phyloP scores from a whole-genome alignment of 2,888 invertebrate species.

The Sesia bembeciformis region DNA sequence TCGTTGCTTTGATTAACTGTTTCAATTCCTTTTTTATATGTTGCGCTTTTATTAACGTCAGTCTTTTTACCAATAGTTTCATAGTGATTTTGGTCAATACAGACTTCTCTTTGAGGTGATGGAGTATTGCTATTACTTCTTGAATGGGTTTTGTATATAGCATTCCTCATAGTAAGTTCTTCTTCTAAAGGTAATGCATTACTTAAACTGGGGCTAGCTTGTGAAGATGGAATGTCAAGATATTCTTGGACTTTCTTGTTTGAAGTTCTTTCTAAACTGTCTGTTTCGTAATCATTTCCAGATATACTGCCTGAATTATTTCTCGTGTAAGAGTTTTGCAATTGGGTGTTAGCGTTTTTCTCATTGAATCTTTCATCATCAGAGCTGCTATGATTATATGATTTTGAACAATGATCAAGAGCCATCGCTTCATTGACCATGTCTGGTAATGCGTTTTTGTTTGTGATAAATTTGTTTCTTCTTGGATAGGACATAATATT shows the following conservation, averaged over 20 bases:
- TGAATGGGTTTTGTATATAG: constrained; percentile 78
- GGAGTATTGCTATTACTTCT: constrained; percentile 71
- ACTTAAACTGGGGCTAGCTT: constrained; percentile 83
- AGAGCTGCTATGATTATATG: constrained; percentile 51
- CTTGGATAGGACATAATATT: constrained; percentile 25
- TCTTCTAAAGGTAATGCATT: constrained; percentile 85
- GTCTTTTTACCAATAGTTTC: constrained; percentile 48
- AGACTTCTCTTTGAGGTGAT: constrained; percentile 48
- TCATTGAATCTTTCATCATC: constrained; percentile 58
- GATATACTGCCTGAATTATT: constrained; percentile 47
- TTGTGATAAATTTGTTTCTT: constrained; percentile 30
- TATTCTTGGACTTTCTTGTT: constrained; percentile 73
- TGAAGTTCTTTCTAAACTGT: constrained; percentile 79
- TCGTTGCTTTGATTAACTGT: constrained; percentile 59
- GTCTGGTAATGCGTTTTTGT: constrained; percentile 69
- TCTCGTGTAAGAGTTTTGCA: constrained; percentile 31
- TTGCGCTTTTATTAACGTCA: constrained; percentile 1
- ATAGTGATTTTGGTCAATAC: constrained; percentile 50
- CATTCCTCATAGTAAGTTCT: constrained; percentile 85
- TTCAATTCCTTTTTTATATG: constrained; percentile 21
- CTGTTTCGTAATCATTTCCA: constrained; percentile 81
- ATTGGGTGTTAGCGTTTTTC: constrained; percentile 15
- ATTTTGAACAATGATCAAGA: constrained; percentile 61
- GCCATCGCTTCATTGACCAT: constrained; percentile 80
- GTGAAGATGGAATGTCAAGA: constrained; percentile 78